These are phyloP conservation scores for Echeneis naucrates DNA, from an alignment of 2,797 vertebrate genomes.

Conservation along the genomic window DNA sequence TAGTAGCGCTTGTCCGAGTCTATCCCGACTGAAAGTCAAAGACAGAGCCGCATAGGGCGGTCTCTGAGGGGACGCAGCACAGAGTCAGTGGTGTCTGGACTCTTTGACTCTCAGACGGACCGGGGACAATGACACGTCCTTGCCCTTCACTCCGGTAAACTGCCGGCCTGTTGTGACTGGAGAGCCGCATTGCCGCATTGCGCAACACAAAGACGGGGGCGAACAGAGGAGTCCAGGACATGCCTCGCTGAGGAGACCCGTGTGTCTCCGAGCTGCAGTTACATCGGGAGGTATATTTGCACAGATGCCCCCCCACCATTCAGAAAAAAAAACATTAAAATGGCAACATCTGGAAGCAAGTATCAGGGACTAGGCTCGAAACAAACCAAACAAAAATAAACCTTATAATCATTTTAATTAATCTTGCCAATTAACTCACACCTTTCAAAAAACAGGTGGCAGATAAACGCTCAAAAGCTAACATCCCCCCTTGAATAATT, in stretches of 20 bases:
- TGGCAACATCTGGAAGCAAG: conserved; percentile 1
- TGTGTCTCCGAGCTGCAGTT: conserved; percentile 58
- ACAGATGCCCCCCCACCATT: conserved; percentile 15
- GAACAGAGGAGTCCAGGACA: conserved; percentile 70
- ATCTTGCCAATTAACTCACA: neutral
- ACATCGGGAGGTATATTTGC: conserved; percentile 52
- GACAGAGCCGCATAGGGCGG: conserved; percentile 27
- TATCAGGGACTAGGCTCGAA: neutral
- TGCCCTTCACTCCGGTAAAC: conserved; percentile 69
- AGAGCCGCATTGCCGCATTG: conserved; percentile 83
- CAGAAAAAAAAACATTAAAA: conserved; percentile 16
- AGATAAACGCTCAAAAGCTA: neutral
- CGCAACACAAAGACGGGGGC: conserved; percentile 79
- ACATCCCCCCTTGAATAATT: neutral
- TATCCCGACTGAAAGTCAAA: conserved; percentile 23
- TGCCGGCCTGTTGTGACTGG: conserved; percentile 65
- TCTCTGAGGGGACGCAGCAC: conserved; percentile 9
- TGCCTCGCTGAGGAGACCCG: conserved; percentile 60
- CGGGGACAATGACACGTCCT: conserved; percentile 50
- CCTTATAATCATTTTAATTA: neutral
- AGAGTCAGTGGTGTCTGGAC: conserved; percentile 13
- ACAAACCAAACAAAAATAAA: conserved; percentile 3
- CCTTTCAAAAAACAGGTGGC: conserved; percentile 7
- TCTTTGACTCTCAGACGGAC: conserved; percentile 39
- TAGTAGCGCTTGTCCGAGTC: conserved; percentile 20